A percentile compares a stretch with the other conserved stretches of the same genome.
These are phyloP conservation scores for Scrobipalpa atriplicella DNA, from an alignment of 2,888 invertebrate species.

Conservation along the genomic window DNA sequence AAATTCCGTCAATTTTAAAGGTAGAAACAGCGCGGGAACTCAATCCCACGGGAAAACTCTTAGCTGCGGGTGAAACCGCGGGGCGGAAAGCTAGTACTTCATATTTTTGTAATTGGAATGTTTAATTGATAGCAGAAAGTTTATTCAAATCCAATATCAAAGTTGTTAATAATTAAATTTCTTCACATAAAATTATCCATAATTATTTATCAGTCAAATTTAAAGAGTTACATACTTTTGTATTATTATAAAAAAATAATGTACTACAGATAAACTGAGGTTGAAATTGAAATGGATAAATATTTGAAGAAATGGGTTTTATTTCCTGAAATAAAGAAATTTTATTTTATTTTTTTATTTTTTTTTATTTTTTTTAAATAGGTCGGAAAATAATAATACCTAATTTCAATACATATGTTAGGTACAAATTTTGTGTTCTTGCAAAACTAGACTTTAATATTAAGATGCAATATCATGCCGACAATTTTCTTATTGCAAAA, in stretches of 20 bases:
- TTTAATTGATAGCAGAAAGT: not conserved
- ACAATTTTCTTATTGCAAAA: not conserved
- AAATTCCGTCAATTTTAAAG: too few relatives aligned
- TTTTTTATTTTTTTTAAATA: too few relatives aligned
- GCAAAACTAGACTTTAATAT: not conserved
- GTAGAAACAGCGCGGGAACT: too few relatives aligned
- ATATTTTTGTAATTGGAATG: not conserved
- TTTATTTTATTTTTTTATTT: too few relatives aligned
- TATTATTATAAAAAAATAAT: not conserved
- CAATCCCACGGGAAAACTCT: too few relatives aligned
- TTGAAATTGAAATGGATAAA: not conserved
- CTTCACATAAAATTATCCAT: not conserved
- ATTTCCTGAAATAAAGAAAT: too few relatives aligned
- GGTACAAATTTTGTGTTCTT: too few relatives aligned
- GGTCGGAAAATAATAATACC: too few relatives aligned
- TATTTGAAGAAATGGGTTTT: not conserved
- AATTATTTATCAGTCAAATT: not conserved
- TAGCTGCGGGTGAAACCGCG: too few relatives aligned
- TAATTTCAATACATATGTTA: not conserved
- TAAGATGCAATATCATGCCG: not conserved
- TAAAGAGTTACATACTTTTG: not conserved
- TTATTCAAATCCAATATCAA: slow-evolving; percentile 7
- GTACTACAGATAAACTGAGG: not conserved
- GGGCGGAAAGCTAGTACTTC: too few relatives aligned
- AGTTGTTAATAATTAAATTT: not conserved